A percentile compares a stretch with the other conserved stretches of the same genome.
Conservation (phyloP, 1,140 invertebrate species). For the Solenopsis invicta region DNA sequence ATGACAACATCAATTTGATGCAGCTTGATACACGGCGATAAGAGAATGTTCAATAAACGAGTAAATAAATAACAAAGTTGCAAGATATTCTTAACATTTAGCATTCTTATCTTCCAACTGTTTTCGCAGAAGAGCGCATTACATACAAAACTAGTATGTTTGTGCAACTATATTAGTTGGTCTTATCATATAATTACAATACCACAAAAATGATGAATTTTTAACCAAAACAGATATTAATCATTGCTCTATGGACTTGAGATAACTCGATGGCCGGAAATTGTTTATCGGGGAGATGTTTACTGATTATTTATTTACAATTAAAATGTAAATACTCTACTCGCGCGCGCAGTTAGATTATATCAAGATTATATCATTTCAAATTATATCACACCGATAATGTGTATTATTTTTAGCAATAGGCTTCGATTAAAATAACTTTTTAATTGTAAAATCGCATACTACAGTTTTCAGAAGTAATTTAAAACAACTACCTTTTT, state of each 20-base stretch:
- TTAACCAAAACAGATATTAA: slow-evolving; percentile 31
- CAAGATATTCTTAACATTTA: slow-evolving; percentile 37
- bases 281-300: slow-evolving; percentile 13
- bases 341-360: not conserved
- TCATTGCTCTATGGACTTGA: not conserved
- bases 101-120: slow-evolving; percentile 44
- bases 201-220: not conserved
- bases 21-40: slow-evolving; percentile 59
- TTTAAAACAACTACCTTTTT: not conserved
- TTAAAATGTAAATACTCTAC: not conserved
- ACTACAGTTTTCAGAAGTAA: not conserved
- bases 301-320: slow-evolving; percentile 44
- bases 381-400: not conserved
- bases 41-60: slow-evolving; percentile 62
- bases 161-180: not conserved
- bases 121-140: not conserved
- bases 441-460: not conserved
- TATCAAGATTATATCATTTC: not conserved
- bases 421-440: not conserved
- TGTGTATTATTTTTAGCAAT: not conserved
- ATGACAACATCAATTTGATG: slow-evolving; percentile 44
- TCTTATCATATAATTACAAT: not conserved
- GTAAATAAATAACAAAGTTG: slow-evolving; percentile 68
- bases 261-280: slow-evolving; percentile 19
- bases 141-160: not conserved